phyloP scores from a whole-genome alignment of 2,797 vertebrate genomes.

The Microtus californicus region DNA sequence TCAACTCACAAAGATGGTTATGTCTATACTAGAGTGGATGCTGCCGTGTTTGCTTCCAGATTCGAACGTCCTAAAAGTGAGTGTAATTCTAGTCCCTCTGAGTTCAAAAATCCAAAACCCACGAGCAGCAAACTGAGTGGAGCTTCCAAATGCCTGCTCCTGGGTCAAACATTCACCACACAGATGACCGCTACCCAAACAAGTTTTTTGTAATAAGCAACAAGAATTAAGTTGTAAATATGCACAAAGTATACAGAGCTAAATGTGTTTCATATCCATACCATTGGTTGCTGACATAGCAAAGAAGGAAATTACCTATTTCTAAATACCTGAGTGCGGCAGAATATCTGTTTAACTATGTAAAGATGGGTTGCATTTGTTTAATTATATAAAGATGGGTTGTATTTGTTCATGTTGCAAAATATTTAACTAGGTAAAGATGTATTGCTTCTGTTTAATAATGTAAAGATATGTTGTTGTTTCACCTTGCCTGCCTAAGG shows the following conservation, averaged over 20 bases:
- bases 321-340: background rate
- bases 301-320: background rate
- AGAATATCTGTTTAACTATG: background rate
- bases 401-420: background rate
- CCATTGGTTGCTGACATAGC: background rate
- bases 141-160: background rate
- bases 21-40: background rate
- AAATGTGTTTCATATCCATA: too few relatives aligned
- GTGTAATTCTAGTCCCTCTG: background rate
- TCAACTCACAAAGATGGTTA: background rate
- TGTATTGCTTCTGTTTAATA: background rate
- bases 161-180: background rate
- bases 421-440: background rate
- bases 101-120: background rate
- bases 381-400: background rate
- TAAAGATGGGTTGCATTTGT: background rate
- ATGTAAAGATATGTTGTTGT: background rate
- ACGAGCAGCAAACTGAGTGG: background rate
- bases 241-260: background rate
- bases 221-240: background rate
- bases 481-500: background rate
- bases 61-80: slow-evolving; percentile 23
- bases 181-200: background rate
- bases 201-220: slow-evolving; percentile 1
- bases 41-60: background rate